Percentiles rank a stretch among this genome's conserved stretches.
These are phyloP conservation scores for Drosophila kohkoa DNA, from an alignment of 1,140 invertebrate species.

Conservation along the genomic window DNA sequence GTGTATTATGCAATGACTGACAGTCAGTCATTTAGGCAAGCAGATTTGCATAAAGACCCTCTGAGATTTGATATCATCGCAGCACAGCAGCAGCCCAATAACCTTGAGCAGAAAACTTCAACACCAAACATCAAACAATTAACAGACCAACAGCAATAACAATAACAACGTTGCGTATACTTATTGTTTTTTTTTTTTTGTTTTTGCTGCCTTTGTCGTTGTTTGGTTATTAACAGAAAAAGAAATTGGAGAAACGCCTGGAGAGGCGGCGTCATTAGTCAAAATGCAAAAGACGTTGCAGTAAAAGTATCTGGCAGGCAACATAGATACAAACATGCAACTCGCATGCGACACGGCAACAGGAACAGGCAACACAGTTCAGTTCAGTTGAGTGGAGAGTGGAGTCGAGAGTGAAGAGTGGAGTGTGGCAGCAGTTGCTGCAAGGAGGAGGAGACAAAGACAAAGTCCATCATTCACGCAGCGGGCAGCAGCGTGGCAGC, in stretches of 20 bases:
- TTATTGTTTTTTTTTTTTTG: conserved; percentile 7
- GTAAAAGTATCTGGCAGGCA: conserved; percentile 80
- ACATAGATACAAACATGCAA: conserved; percentile 78
- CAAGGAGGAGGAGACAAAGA: conserved; percentile 60
- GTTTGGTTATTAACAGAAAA: conserved; percentile 63
- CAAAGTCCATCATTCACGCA: conserved; percentile 82
- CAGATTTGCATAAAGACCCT: conserved; percentile 50
- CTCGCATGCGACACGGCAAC: conserved; percentile 67
- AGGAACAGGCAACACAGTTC: conserved; percentile 14
- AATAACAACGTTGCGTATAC: conserved; percentile 9
- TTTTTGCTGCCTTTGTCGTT: conserved; percentile 12
- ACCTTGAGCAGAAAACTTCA: conserved; percentile 33
- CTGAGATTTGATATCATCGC: conserved; percentile 31
- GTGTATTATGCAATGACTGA: conserved; percentile 51
- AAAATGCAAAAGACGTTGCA: conserved; percentile 62
- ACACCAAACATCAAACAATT: conserved; percentile 39
- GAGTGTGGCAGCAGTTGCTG: conserved; percentile 27
- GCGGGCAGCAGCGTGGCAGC: conserved; percentile 73
- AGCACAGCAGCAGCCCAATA: conserved; percentile 8
- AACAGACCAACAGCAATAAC: conserved; percentile 58
- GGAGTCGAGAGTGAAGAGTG: background rate
- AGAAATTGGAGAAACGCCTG: conserved; percentile 75
- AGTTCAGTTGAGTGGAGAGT: background rate
- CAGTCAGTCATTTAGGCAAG: conserved; percentile 5
- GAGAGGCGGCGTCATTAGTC: conserved; percentile 71